These are phyloP conservation scores for Lymantria dispar DNA, from an alignment of 2,888 invertebrate genomes.

Conservation along the genomic window DNA sequence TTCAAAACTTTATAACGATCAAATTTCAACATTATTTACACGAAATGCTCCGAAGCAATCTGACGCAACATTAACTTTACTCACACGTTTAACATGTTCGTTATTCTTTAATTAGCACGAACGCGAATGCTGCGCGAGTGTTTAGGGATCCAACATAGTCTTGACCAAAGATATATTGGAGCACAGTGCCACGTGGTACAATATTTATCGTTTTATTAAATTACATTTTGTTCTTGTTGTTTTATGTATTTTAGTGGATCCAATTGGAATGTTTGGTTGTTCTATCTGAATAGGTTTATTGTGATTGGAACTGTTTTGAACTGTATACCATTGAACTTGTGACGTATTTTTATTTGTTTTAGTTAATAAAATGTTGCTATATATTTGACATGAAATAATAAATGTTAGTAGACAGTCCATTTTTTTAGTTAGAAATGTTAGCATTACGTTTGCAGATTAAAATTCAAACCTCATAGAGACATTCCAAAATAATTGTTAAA, in stretches of 20 bases:
- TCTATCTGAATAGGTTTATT: neutral
- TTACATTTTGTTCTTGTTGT: slow-evolving; percentile 20
- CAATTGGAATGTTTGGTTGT: neutral
- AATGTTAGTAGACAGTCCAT: too few species aligned
- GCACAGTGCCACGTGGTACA: slow-evolving; percentile 24
- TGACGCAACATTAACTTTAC: slow-evolving; percentile 22
- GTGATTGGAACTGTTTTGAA: neutral
- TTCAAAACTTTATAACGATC: neutral
- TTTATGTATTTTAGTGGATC: slow-evolving; percentile 7
- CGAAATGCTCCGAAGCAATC: slow-evolving; percentile 13
- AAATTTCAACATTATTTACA: slow-evolving; percentile 8
- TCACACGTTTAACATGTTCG: slow-evolving; percentile 19
- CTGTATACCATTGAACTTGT: neutral
- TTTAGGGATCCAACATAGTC: slow-evolving; percentile 11
- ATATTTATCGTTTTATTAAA: slow-evolving; percentile 24
- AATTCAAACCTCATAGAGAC: too few species aligned
- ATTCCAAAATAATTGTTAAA: too few species aligned
- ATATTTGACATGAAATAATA: too few species aligned
- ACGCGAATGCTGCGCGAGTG: slow-evolving; percentile 7
- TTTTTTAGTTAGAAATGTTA: too few species aligned
- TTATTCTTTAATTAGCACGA: slow-evolving; percentile 33
- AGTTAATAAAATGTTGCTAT: too few species aligned
- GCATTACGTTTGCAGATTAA: too few species aligned
- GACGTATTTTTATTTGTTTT: slow-evolving; percentile 2
- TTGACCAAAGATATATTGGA: slow-evolving; percentile 18